Percentiles rank a stretch among this genome's conserved stretches.
Evolutionary conservation across 2,113 vertebrate genomes (phyloP).

Genomic region (human): GRCh38 chr16:62220501-62221000

Average conservation of each 20-base stretch:
- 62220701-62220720: background rate
- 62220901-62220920: too few relatives aligned
- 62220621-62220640: background rate
- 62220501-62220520: background rate
- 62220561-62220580: background rate
- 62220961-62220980: too few relatives aligned
- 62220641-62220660: background rate
- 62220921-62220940: too few relatives aligned
- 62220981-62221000: too few relatives aligned
- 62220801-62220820: background rate
- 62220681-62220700: background rate
- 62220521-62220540: background rate
- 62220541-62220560: background rate
- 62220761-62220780: background rate
- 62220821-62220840: background rate
- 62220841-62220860: background rate
- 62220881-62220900: too few relatives aligned
- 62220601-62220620: background rate
- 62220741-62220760: background rate
- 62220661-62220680: background rate
- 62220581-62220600: background rate
- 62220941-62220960: too few relatives aligned
- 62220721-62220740: background rate
- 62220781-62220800: background rate
- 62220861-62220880: too few relatives aligned